A percentile compares a stretch with the other conserved stretches of the same genome.
Evolutionary conservation across 2,888 invertebrate species (phyloP).

Genomic region (Psylliodes chrysocephalus): DNA sequence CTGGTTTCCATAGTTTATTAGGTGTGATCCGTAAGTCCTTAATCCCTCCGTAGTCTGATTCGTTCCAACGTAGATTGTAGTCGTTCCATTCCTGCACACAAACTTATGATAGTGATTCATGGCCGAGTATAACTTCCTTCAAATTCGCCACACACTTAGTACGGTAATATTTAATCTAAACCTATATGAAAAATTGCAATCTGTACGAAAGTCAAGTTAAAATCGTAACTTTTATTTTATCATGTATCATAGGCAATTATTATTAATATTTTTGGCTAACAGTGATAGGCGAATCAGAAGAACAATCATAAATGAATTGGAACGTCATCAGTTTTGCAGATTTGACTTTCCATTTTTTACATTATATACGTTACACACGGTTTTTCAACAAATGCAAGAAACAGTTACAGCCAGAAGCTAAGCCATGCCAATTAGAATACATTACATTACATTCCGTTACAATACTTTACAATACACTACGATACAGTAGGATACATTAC

Average conservation of each 20-base stretch:
- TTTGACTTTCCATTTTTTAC: neutral
- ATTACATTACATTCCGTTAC: too few species aligned
- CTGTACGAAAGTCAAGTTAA: too few species aligned
- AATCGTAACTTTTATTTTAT: too few species aligned
- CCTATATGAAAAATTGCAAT: too few species aligned
- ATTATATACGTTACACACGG: neutral
- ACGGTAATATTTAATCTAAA: too few species aligned
- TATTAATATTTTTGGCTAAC: neutral
- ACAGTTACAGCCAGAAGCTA: neutral
- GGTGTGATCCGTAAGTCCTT: slow-evolving; percentile 95
- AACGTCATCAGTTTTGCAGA: neutral
- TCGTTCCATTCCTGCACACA: slow-evolving; percentile 92
- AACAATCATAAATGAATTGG: neutral
- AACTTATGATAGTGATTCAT: slow-evolving; percentile 1
- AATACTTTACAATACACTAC: too few species aligned
- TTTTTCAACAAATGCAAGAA: neutral
- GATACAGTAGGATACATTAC: too few species aligned
- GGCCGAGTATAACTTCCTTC: neutral
- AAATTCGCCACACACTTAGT: slow-evolving; percentile 8
- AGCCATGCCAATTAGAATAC: neutral
- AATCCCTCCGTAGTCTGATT: slow-evolving; percentile 92
- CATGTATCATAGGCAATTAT: too few species aligned
- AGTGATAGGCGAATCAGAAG: neutral
- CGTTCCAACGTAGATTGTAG: slow-evolving; percentile 97
- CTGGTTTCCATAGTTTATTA: slow-evolving; percentile 97